phyloP scores from a whole-genome alignment of 2,888 invertebrate species.

The Elysia crispata region DNA sequence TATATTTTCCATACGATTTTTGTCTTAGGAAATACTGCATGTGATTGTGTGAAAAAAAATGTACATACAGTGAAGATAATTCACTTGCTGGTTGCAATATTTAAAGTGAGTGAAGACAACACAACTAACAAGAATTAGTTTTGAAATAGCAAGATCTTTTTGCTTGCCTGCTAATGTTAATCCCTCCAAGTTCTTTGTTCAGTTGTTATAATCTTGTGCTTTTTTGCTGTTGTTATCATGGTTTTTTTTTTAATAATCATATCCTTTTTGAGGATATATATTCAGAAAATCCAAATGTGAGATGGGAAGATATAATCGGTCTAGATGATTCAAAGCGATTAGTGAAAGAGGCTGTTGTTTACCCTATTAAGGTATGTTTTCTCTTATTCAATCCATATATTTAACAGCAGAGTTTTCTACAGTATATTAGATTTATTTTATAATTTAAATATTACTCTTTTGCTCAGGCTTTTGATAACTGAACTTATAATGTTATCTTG shows the following conservation, averaged over 20 bases:
- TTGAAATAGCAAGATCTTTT: too few species aligned
- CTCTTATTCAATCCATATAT: neutral
- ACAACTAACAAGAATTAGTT: too few species aligned
- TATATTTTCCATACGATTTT: too few species aligned
- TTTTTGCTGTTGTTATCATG: neutral
- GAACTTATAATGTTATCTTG: too few species aligned
- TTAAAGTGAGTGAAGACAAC: too few species aligned
- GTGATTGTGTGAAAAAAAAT: too few species aligned
- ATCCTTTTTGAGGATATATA: slow-evolving; percentile 81
- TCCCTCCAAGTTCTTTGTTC: neutral
- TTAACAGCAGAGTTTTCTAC: neutral
- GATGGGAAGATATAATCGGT: slow-evolving; percentile 90
- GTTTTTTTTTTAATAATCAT: neutral
- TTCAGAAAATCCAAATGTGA: slow-evolving; percentile 83
- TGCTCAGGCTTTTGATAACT: too few species aligned
- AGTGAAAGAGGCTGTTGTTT: slow-evolving; percentile 91
- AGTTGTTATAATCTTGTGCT: neutral
- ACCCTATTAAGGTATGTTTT: slow-evolving; percentile 80
- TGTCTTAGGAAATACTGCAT: too few species aligned
- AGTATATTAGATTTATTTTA: too few species aligned
- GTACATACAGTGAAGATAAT: too few species aligned
- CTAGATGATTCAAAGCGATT: slow-evolving; percentile 86
- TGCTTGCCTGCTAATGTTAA: neutral
- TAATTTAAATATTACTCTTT: too few species aligned
- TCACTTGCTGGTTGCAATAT: too few species aligned